Evolutionary conservation across 2,797 vertebrate genomes (phyloP), one percentile per base, ranked within the genome.

Genomic region (Sebastes oblongus): DNA sequence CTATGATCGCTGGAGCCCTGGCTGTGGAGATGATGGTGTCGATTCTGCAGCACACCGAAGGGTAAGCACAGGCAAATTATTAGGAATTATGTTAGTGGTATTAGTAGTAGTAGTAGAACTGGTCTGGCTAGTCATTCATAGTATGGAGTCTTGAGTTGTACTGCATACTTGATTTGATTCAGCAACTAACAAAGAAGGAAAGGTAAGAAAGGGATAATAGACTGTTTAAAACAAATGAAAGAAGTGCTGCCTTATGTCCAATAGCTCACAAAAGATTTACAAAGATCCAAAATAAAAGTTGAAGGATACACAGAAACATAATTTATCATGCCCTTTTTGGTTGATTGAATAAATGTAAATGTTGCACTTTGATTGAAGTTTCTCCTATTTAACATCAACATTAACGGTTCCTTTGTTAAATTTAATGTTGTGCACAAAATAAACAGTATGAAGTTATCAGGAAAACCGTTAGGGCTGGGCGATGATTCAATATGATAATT

Each of bases 11-110:
- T 4, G 98, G 98, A 86, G 98, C 98, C 0, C 92, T 99, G 81
- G 98, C 98, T 0, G 98, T 99, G 74, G 98, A 99, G 88, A 82
- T 99, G 80, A 99, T 99, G 98, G 96, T 99, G 60, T 99, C 98
- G 61, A 96, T 99, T 39, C 93, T 99, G 52, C 98, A 99, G 87
- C 98, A 99, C 94, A 96, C 95, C 66, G 97, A 99, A 93, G 98
- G 98, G 98, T 99, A 91, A 92, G 97, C 89, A 64, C 14, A 39
- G 39, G 14, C 29, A 9, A 29, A 30, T 69, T 54, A 5, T 50
- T 27, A 52, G 29, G 20, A 36, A 20, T 46, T 4, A 24, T 10
- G 24, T 29, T 7, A 5, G 1, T 14, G 30, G 5, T 39, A 39
- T 39, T 46, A 8, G 4, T 29, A 46, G 4, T n/a, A 36, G 3